phyloP scores from a whole-genome alignment of 1,140 invertebrate species.

The Frieseomelitta varia region DNA sequence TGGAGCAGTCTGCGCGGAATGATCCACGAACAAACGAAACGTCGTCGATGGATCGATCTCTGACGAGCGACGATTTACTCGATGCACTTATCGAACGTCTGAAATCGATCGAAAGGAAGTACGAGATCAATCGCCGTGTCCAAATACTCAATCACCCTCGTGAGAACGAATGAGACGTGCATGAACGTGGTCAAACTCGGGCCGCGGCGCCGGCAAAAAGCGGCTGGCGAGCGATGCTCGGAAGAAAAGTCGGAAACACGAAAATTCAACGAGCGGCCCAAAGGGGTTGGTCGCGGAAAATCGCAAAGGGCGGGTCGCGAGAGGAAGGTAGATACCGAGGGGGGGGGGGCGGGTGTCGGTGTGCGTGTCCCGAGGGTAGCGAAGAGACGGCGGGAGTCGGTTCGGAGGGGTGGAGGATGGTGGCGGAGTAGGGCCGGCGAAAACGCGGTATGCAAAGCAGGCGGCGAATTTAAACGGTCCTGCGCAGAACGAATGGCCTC shows the following conservation, averaged over 20 bases:
- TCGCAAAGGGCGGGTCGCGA: constrained; percentile 67
- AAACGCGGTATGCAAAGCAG: constrained; percentile 78
- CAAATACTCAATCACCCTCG: neutral
- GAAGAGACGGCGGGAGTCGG: constrained; percentile 1
- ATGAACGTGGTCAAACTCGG: neutral
- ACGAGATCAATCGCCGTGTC: too few relatives aligned
- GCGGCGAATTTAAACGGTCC: constrained; percentile 79
- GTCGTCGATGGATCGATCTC: too few relatives aligned
- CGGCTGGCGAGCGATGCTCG: neutral
- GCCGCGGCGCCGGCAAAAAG: neutral
- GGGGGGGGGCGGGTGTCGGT: constrained; percentile 45
- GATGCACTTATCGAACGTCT: neutral
- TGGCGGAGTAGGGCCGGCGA: constrained; percentile 65
- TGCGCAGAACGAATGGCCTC: constrained; percentile 76
- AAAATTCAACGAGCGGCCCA: constrained; percentile 47
- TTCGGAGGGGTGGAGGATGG: constrained; percentile 52
- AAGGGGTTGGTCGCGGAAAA: constrained; percentile 68
- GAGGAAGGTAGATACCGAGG: constrained; percentile 34
- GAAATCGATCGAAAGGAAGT: neutral
- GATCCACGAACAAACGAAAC: neutral
- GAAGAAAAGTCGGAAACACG: constrained; percentile 13
- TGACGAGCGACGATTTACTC: too few relatives aligned
- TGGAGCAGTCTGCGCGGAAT: too few relatives aligned
- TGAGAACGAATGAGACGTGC: neutral
- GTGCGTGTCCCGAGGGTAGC: constrained; percentile 10